Percentiles rank a stretch among this genome's conserved stretches.
Conservation (phyloP, 2,797 vertebrate genomes). For the Miichthys miiuy region DNA sequence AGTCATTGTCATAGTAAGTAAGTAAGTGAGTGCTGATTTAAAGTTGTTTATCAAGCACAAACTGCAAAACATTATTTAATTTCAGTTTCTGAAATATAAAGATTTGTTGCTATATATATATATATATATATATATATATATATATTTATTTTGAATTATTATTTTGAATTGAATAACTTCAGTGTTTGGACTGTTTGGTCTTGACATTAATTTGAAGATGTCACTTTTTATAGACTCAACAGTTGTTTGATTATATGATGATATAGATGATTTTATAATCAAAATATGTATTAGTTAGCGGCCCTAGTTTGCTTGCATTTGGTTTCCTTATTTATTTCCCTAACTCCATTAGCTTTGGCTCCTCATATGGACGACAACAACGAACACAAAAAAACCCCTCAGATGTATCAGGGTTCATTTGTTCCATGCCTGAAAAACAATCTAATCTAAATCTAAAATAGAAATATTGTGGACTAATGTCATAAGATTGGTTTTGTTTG, state of each 20-base stretch:
- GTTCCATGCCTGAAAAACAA: background rate
- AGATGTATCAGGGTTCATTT: background rate
- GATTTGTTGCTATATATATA: background rate
- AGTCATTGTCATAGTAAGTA: too few species aligned
- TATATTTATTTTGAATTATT: too few species aligned
- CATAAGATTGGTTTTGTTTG: background rate
- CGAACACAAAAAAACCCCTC: background rate
- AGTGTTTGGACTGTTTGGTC: background rate
- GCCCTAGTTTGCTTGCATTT: background rate
- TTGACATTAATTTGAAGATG: background rate
- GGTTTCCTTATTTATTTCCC: constrained; percentile 17
- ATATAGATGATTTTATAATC: background rate
- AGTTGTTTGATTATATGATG: background rate
- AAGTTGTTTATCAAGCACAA: background rate
- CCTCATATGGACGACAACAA: background rate
- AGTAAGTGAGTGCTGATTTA: background rate
- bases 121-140: too few species aligned
- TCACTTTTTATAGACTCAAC: constrained; percentile 6
- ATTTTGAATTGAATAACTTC: background rate
- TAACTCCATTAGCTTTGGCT: constrained; percentile 9
- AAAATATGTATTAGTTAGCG: constrained; percentile 6
- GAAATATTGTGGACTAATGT: background rate
- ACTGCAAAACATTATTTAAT: background rate
- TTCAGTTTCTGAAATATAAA: background rate
- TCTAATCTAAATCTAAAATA: background rate